phyloP scores from a whole-genome alignment of 2,113 vertebrate species.

The Orthonyx spaldingii region DNA sequence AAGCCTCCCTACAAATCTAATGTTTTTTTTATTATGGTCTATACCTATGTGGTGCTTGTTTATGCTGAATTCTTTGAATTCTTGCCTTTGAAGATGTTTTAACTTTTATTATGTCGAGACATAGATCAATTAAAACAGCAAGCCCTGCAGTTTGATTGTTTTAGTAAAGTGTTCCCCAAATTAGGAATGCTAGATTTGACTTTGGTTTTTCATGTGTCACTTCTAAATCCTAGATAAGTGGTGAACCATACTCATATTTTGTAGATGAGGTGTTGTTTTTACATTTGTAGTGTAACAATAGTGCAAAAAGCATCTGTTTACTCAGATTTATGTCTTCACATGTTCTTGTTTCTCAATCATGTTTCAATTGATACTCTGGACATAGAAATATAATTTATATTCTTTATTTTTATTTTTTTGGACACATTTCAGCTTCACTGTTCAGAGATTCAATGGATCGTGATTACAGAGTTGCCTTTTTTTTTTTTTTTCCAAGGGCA shows the following conservation, averaged over 20 bases:
- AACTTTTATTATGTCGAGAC: neutral
- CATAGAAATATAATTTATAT: neutral
- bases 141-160: neutral
- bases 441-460: conserved; percentile 72
- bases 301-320: neutral
- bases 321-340: neutral
- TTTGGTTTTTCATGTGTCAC: neutral
- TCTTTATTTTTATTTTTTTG: neutral
- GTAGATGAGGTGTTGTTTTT: neutral
- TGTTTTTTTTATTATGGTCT: neutral
- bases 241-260: neutral
- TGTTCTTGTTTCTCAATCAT: neutral
- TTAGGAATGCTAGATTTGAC: neutral
- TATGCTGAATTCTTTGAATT: neutral
- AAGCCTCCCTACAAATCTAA: neutral
- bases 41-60: neutral
- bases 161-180: neutral
- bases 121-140: neutral
- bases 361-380: conserved; percentile 22
- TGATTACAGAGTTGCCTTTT: conserved; percentile 52
- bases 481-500: conserved; percentile 79
- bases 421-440: conserved; percentile 43
- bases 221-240: neutral
- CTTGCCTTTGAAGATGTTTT: neutral
- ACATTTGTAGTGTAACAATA: neutral